Conservation (phyloP, 2,888 invertebrate genomes). For the Zootermopsis nevadensis region DNA sequence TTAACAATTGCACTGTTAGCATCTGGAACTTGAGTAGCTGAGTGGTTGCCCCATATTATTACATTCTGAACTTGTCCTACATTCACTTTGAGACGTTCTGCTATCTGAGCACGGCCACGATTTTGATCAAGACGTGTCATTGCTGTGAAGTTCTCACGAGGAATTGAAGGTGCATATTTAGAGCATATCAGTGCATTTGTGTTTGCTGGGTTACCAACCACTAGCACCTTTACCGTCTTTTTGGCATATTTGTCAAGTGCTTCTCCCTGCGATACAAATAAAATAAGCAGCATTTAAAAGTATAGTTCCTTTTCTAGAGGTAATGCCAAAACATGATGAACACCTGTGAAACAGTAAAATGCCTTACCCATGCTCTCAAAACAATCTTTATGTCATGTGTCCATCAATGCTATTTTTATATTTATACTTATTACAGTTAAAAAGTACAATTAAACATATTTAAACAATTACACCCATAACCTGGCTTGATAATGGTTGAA, state of each 20-base stretch:
- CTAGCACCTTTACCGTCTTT: conserved; percentile 93
- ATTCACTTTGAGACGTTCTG: conserved; percentile 73
- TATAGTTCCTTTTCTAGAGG: too few species aligned
- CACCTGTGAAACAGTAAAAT: too few species aligned
- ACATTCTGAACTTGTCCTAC: conserved; percentile 87
- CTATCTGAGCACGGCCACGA: conserved; percentile 91
- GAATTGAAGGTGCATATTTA: conserved; percentile 95
- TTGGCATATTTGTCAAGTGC: conserved; percentile 91
- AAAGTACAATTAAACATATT: too few species aligned
- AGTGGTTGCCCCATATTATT: conserved; percentile 99
- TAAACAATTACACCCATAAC: too few species aligned
- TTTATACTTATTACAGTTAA: too few species aligned
- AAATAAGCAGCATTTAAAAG: neutral
- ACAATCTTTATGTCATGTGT: too few species aligned
- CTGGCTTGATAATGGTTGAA: too few species aligned
- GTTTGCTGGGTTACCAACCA: conserved; percentile 99
- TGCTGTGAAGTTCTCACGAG: conserved; percentile 95
- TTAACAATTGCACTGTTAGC: conserved; percentile 77
- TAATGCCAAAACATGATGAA: too few species aligned
- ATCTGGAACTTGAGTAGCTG: conserved; percentile 98
- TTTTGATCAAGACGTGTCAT: conserved; percentile 99
- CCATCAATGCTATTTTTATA: too few species aligned
- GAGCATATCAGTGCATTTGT: conserved; percentile 97
- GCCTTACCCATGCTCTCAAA: too few species aligned
- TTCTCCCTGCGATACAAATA: conserved; percentile 71